Conservation (phyloP, 2,113 vertebrate genomes). For the Callipepla squamata region DNA sequence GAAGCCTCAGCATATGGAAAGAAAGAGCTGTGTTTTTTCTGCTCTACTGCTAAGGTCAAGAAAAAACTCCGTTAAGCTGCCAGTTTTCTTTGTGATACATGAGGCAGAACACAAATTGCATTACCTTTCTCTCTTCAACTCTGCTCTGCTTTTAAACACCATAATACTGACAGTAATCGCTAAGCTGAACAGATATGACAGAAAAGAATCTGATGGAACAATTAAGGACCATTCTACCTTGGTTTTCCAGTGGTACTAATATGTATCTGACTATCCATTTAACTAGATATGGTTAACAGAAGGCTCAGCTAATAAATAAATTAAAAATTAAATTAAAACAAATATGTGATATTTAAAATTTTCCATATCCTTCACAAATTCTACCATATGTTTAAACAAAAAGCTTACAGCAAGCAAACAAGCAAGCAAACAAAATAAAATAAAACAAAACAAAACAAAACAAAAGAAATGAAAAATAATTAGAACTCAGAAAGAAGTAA, state of each 20-base stretch:
- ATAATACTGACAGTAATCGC: constrained; percentile 9
- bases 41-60: constrained; percentile 20
- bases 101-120: constrained; percentile 19
- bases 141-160: not conserved
- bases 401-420: not conserved
- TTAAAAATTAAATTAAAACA: not conserved
- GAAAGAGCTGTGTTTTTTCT: not conserved
- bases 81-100: not conserved
- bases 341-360: not conserved
- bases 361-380: not conserved
- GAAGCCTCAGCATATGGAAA: not conserved
- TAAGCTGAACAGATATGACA: constrained; percentile 29
- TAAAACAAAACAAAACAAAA: not conserved
- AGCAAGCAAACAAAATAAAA: not conserved
- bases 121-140: not conserved
- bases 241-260: not conserved
- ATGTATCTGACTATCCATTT: not conserved
- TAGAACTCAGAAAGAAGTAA: not conserved
- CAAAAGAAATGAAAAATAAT: not conserved
- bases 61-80: not conserved
- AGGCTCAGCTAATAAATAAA: not conserved
- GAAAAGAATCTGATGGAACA: not conserved
- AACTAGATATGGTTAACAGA: not conserved
- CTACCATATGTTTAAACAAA: not conserved
- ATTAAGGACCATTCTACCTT: not conserved